Base-by-base conservation (phyloP, 2,113 vertebrate genomes). In the Calidris pygmaea region DNA sequence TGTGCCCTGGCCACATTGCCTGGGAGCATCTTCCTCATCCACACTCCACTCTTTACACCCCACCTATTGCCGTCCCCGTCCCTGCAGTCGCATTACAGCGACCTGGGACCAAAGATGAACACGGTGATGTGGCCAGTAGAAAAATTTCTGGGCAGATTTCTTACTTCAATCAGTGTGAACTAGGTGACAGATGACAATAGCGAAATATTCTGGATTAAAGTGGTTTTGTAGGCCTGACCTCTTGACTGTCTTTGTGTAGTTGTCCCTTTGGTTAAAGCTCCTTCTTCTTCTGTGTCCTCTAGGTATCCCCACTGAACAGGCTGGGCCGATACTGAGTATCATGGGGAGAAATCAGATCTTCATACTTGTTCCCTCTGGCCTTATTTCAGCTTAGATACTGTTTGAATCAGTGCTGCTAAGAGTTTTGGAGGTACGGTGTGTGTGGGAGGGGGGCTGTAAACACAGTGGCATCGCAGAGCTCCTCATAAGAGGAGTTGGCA, bases 101-200 rank as follows among this genome's bases (percentile, higher is more conserved):
- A 5, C 16, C 48, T 0, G 0, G 50, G 35, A 29, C 37, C 35
- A 37, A 65, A 14, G 35, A 3, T 2, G 9, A 35, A 0, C 53
- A 3, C 21, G 3, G 3, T 2, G 18, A 16, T 4, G 59, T 4
- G 9, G 24, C 43, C 32, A 30, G 20, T 9, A 17, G 20, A 15
- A 43, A 21, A 1, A 0, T 6, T 77, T 83, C 48, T 7, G 16
- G 43, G 7, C 14, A 29, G 27, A 53, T 78, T 87, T 66, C 6
- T 12, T 87, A 12, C 26, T 10, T 79, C 32, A n/a, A 8, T 12
- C n/a, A 3, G 2, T 12, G 89, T 32, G 66, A 91, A 39, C 19
- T 8, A 34, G 27, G 48, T 55, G 76, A 39, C 27, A 52, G 17
- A 21, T 52, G 67, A 5, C 39, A 85, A 32, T 39, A 52, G 39